A percentile compares a stretch with the other conserved stretches of the same genome.
phyloP scores from a whole-genome alignment of 1,140 invertebrate species.

The Drosophila gunungcola region DNA sequence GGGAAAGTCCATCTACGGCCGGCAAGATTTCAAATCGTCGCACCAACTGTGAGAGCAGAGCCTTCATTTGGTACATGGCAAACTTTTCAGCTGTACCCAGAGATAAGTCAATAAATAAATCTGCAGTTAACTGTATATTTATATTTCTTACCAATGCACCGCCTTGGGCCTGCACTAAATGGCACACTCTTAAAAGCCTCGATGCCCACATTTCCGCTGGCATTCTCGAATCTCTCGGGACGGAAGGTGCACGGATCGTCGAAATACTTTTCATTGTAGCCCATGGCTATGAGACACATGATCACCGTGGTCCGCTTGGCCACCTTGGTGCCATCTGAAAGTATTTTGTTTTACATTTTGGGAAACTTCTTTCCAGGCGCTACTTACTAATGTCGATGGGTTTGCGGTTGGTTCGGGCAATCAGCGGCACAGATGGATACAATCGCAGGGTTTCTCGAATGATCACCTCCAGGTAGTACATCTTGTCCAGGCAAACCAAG shows the following conservation, averaged over 20 bases:
- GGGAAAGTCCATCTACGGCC: conserved; percentile 57
- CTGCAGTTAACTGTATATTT: too few relatives aligned
- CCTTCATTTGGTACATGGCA: conserved; percentile 85
- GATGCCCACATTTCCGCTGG: conserved; percentile 31
- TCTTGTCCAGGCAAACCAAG: conserved; percentile 85
- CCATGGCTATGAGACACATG: conserved; percentile 80
- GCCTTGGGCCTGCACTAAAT: conserved; percentile 85
- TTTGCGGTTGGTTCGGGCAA: conserved; percentile 87
- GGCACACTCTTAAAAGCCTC: conserved; percentile 86
- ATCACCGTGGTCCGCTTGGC: conserved; percentile 75
- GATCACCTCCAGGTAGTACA: conserved; percentile 89
- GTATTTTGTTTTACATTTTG: not conserved
- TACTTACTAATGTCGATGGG: conserved; percentile 87
- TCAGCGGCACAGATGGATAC: conserved; percentile 90
- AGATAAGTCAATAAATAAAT: not conserved
- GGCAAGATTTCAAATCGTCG: conserved; percentile 78
- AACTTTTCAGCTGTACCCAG: conserved; percentile 78
- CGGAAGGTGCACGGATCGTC: conserved; percentile 91
- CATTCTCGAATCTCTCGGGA: conserved; percentile 89
- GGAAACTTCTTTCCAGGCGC: too few relatives aligned
- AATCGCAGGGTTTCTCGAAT: conserved; percentile 89
- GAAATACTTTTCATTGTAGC: conserved; percentile 86
- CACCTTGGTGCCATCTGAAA: conserved; percentile 70
- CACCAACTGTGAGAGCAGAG: conserved; percentile 82
- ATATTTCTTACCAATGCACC: conserved; percentile 70